Conservation (phyloP, 1,140 invertebrate species). For the Euwallacea similis region DNA sequence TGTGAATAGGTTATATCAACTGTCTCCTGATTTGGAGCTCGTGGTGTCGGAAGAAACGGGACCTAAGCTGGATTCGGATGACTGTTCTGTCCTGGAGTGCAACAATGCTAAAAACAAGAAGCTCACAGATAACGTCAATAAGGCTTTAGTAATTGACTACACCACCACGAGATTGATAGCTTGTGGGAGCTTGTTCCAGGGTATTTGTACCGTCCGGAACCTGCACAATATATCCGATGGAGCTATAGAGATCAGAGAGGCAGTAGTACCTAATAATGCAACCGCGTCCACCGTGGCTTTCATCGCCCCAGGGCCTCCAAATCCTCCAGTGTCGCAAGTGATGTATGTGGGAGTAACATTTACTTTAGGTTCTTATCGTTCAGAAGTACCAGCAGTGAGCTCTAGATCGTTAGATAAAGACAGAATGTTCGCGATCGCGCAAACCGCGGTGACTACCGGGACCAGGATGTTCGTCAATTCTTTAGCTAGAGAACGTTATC, state of each 20-base stretch:
- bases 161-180: conserved; percentile 85
- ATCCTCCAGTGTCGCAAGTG: conserved; percentile 85
- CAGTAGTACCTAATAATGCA: conserved; percentile 93
- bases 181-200: conserved; percentile 90
- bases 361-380: conserved; percentile 90
- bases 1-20: conserved; percentile 90
- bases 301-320: conserved; percentile 90
- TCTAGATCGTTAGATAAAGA: conserved; percentile 87
- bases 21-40: conserved; percentile 82
- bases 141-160: conserved; percentile 93
- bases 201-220: conserved; percentile 86
- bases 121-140: conserved; percentile 90
- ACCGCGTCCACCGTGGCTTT: conserved; percentile 95
- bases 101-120: conserved; percentile 67
- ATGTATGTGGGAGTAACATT: conserved; percentile 96
- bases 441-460: conserved; percentile 88
- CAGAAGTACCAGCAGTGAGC: conserved; percentile 91
- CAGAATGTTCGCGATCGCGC: conserved; percentile 86
- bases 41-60: conserved; percentile 82
- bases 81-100: conserved; percentile 86
- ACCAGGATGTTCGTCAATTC: conserved; percentile 91
- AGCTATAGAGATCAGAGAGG: conserved; percentile 75
- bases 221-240: conserved; percentile 86
- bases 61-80: conserved; percentile 83
- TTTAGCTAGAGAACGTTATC: conserved; percentile 85